These are phyloP conservation scores for Oreocharis arfaki DNA, from an alignment of 2,113 vertebrate genomes.

Conservation along the genomic window DNA sequence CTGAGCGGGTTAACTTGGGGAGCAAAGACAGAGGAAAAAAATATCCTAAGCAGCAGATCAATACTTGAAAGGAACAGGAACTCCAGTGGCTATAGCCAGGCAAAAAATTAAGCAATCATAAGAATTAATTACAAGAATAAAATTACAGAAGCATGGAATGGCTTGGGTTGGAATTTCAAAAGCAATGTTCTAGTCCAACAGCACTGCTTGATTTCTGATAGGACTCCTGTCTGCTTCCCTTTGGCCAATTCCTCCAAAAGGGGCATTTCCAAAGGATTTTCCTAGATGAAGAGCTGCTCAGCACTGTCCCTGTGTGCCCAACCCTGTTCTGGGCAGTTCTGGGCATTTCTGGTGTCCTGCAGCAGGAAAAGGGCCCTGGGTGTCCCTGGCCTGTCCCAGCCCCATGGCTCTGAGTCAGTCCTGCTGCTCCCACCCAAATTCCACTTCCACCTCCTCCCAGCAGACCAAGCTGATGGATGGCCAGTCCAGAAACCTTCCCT, in stretches of 20 bases:
- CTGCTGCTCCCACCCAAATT: not conserved
- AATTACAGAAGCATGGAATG: not conserved
- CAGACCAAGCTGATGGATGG: not conserved
- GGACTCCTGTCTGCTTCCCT: not conserved
- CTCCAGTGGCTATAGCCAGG: not conserved
- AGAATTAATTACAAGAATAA: not conserved
- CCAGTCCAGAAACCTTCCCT: too few species aligned
- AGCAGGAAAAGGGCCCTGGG: not conserved
- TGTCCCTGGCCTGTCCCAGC: not conserved
- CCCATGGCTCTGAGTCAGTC: not conserved
- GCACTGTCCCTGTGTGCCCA: not conserved
- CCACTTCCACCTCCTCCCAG: not conserved
- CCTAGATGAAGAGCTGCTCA: not conserved
- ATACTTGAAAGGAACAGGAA: not conserved
- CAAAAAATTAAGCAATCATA: not conserved
- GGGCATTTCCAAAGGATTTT: not conserved
- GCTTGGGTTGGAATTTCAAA: not conserved
- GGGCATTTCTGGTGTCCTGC: not conserved
- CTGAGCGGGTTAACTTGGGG: not conserved
- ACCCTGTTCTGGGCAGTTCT: not conserved
- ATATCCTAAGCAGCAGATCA: not conserved
- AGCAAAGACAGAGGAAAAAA: not conserved
- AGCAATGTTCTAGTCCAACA: not conserved
- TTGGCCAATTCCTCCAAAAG: not conserved
- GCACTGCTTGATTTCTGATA: not conserved